Base-by-base conservation (phyloP, 2,888 invertebrate genomes). In the Magallana nippona region DNA sequence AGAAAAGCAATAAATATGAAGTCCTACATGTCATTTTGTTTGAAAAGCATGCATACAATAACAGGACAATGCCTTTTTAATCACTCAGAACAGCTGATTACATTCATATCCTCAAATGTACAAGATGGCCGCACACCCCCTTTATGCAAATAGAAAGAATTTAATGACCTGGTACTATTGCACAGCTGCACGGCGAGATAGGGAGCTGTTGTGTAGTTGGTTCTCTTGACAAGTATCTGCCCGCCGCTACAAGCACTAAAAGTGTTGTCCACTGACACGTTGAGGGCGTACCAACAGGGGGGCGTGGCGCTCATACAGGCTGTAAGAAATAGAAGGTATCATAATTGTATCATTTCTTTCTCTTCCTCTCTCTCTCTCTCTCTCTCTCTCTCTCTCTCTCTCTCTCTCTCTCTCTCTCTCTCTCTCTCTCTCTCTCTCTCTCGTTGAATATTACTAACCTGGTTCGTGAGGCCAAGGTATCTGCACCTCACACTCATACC, bases 211-310 rank as follows among this genome's bases (percentile, higher is more conserved):
- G 71, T 71, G 15, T 15, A 71, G 27, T 22, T 27, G 10, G 71
- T 71, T 71, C 13, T 71, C 71, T 27, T 71, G 17, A 71, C 71
- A 1, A 71, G 22, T 10, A 32, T 71, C 13, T 22, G 22, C 13
- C 71, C 71, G 5, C 71, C 71, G 27, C 32, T 71, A 71, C 71
- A 27, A 15, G 27, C 15, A 71, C 32, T 71, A 27, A 13, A 32
- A 5, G 71, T 27, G 15, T 71, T 32, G 27, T 71, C 32, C 71
- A 71, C 22, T 5, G 27, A 11, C 15, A 71, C 71, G 22, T 71
- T 32, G 71, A 27, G 32, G 27, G 71, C 71, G 27, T 71, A 71
- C 71, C 71, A 71, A 27, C 71, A 71, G 32, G 71, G 71, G 15
- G 71, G 71, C 71, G 71, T 27, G 71, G 71, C 71, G 5, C 27